Conservation (phyloP, 2,797 vertebrate species). For the Vireo griseus region DNA sequence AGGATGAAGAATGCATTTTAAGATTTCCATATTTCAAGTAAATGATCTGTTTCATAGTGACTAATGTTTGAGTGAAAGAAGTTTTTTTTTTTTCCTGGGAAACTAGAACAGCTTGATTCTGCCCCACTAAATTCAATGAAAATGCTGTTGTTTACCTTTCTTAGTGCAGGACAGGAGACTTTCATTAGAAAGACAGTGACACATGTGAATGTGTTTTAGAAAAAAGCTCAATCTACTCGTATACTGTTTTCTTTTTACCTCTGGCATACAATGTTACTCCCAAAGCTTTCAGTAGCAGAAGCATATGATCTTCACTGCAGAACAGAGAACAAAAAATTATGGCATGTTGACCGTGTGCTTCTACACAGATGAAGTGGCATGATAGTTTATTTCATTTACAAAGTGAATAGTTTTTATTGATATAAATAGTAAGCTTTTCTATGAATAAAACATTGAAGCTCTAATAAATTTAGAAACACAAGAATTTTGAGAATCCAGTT, state of each 20-base stretch:
- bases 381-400: neutral
- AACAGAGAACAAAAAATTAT: neutral
- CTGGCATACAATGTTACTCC: neutral
- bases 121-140: neutral
- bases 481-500: neutral
- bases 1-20: slow-evolving; percentile 24
- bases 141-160: neutral
- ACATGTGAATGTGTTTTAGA: neutral
- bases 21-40: slow-evolving; percentile 43
- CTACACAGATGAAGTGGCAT: neutral
- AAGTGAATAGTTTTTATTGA: neutral
- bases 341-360: fast-evolving
- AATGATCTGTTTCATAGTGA: slow-evolving; percentile 29
- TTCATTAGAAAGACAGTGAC: neutral
- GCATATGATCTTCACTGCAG: neutral
- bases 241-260: neutral
- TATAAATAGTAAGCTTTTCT: neutral
- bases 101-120: neutral
- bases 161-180: neutral
- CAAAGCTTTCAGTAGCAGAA: neutral
- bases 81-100: neutral
- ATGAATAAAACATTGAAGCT: neutral
- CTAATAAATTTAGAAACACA: neutral
- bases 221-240: neutral
- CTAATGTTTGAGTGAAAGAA: slow-evolving; percentile 11